Evolutionary conservation across 2,113 vertebrate genomes (phyloP).

Genomic region (Macheiramphus alcinus): DNA sequence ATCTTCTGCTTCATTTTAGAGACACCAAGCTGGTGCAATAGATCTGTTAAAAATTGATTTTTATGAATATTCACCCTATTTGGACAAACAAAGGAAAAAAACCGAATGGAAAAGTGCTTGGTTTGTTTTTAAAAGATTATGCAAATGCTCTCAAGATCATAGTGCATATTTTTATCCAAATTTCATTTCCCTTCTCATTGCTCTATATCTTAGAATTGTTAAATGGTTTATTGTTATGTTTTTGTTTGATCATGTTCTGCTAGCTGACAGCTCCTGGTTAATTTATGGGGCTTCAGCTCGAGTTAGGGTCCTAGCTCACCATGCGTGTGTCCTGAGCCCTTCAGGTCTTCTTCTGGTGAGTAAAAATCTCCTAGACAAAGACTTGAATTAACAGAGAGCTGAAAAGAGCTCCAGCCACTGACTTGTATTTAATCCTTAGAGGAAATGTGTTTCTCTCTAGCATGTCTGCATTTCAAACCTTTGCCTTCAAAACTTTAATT

Average conservation of each 20-base stretch:
- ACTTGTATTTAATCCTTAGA: not conserved
- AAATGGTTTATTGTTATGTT: not conserved
- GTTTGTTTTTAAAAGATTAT: not conserved
- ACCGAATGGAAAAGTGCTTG: not conserved
- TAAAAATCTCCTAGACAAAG: not conserved
- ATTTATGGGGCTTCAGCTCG: not conserved
- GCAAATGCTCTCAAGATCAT: not conserved
- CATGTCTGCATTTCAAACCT: not conserved
- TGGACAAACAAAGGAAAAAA: not conserved
- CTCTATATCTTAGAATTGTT: not conserved
- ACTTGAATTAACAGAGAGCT: not conserved
- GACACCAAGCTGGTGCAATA: not conserved
- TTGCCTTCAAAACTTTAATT: slow-evolving; percentile 4
- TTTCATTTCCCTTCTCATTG: not conserved
- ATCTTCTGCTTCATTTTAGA: not conserved
- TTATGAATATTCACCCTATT: not conserved
- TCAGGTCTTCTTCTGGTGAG: not conserved
- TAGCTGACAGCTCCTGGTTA: not conserved
- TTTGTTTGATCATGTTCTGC: not conserved
- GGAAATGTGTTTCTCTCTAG: not conserved
- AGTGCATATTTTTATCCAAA: not conserved
- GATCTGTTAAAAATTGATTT: not conserved
- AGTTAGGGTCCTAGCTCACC: not conserved
- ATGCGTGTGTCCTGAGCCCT: not conserved
- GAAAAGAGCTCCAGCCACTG: not conserved